Base-by-base conservation (phyloP, 2,888 invertebrate genomes). In the Leptopilina myrica region DNA sequence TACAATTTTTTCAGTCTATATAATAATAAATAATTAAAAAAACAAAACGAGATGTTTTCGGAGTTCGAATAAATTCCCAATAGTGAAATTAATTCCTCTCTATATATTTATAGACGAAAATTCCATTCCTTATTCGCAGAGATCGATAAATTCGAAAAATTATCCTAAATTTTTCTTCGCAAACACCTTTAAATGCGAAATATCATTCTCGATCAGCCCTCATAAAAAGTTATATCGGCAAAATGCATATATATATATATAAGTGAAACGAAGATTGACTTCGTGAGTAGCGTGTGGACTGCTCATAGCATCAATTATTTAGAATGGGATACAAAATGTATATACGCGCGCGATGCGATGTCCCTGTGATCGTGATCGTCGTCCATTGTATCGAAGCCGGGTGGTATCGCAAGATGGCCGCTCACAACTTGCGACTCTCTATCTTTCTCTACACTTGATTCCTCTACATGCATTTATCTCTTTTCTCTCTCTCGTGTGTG, bases 391-490 rank as follows among this genome's bases (percentile, higher is more conserved):
- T 86, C 84, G 79, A 59, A 76, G 79, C 64, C 77, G 78, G 83
- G 73, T 82, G 87, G 86, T 86, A 87, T 87, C 84, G 85, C 88
- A 89, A 89, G 88, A 89, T 89, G 89, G 89, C 89, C 86, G 89
- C 76, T 75, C 78, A 69, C 78, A 69, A 64, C 76, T 49, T 53
- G 33, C 33, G 64, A 76, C 78, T 77, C 64, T 64, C 9, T 75
- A 75, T 64, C 59, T 78, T 78, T 59, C 76, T 65, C 33, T 43
- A 73, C 64, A 67, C 43, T 43, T 43, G 43, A 43, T 43, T 43
- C 43, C 43, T 43, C 6, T 43, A 43, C 43, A 43, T 43, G 43
- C 43, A 8, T 43, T 43, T 79, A 79, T 65, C 78, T 64, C 77
- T 46, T 66, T 14, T 73, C 14, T 33, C 73, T 33, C 73, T 56